A percentile compares a stretch with the other conserved stretches of the same genome.
Evolutionary conservation across 2,797 vertebrate genomes (phyloP).

Genomic region (Emydoidea blandingii): DNA sequence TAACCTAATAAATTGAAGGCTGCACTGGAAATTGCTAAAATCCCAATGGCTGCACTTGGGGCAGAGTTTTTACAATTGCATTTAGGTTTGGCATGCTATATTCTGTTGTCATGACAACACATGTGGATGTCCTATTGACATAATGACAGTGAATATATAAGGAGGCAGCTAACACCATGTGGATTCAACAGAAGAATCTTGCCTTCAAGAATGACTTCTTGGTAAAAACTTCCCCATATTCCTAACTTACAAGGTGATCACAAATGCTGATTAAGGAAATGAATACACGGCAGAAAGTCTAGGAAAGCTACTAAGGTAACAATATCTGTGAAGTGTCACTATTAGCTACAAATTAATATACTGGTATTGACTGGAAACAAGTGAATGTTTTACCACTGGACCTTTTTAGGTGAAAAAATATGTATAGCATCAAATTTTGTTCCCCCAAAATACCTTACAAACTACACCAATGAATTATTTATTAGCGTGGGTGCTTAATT

Average conservation of each 20-base stretch:
- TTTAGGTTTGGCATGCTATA: neutral
- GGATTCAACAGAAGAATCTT: neutral
- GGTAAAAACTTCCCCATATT: neutral
- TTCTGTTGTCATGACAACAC: neutral
- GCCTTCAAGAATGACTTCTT: neutral
- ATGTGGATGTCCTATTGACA: neutral
- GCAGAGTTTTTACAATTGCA: neutral
- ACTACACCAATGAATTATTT: neutral
- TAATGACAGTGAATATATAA: neutral
- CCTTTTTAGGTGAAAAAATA: neutral
- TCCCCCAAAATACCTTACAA: neutral
- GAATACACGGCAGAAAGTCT: neutral
- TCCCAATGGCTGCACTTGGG: neutral
- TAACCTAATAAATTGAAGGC: neutral
- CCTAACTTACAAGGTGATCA: neutral
- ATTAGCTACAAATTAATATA: neutral
- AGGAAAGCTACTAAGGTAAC: neutral
- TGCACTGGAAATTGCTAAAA: neutral
- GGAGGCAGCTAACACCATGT: neutral
- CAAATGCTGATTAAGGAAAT: neutral
- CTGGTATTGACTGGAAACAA: neutral
- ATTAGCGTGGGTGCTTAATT: fast-evolving
- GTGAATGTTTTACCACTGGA: neutral
- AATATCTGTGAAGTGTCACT: neutral
- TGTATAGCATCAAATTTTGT: neutral